These are phyloP conservation scores for Spicauda simplicius DNA, from an alignment of 2,888 invertebrate species.

Conservation along the genomic window DNA sequence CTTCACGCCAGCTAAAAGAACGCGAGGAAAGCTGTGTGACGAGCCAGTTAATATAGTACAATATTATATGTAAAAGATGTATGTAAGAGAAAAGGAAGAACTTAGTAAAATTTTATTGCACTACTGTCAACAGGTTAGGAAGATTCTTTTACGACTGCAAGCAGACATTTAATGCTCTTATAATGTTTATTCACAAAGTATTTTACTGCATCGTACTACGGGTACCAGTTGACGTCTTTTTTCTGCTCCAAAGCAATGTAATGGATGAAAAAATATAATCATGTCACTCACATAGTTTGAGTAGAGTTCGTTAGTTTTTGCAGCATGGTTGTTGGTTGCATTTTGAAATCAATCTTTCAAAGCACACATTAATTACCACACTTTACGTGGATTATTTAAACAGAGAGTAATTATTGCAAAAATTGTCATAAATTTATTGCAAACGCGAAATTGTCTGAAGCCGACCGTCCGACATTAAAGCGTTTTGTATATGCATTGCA, in stretches of 20 bases:
- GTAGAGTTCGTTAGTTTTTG: conserved; percentile 74
- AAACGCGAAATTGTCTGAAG: conserved; percentile 61
- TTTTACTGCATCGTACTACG: neutral
- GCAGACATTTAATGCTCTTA: neutral
- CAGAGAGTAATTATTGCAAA: conserved; percentile 55
- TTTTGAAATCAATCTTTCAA: conserved; percentile 57
- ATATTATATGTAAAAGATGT: no score
- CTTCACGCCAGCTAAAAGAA: no score
- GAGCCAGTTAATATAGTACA: no score
- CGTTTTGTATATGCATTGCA: conserved; percentile 1
- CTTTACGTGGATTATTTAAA: conserved; percentile 47
- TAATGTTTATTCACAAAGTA: neutral
- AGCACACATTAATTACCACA: conserved; percentile 66
- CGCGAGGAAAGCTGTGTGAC: no score
- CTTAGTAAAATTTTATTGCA: neutral
- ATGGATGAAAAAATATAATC: conserved; percentile 38
- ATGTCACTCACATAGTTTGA: conserved; percentile 78
- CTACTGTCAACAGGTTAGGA: conserved; percentile 11
- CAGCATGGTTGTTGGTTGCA: conserved; percentile 76
- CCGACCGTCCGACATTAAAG: conserved; percentile 63
- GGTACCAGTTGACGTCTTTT: neutral
- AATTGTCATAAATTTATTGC: conserved; percentile 58
- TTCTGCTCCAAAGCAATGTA: neutral
- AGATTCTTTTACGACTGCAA: neutral
- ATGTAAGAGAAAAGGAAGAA: neutral